Percentiles rank a stretch among this genome's conserved stretches.
These are phyloP conservation scores for Scomber japonicus DNA, from an alignment of 2,113 vertebrate species.

Conservation along the genomic window DNA sequence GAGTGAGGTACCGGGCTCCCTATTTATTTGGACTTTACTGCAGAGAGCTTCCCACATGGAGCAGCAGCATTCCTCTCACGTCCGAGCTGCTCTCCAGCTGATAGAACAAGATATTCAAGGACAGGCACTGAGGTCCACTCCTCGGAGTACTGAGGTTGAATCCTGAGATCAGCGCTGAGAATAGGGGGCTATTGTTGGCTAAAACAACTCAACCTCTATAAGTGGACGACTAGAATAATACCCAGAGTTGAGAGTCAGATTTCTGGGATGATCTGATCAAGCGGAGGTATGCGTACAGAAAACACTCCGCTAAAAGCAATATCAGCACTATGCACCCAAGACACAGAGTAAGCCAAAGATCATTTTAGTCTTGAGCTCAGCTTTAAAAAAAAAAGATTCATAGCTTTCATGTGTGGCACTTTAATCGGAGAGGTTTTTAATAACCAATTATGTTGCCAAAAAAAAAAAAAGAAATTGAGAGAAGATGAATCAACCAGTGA, in stretches of 20 bases:
- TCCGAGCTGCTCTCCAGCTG: constrained; percentile 60
- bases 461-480: constrained; percentile 46
- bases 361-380: constrained; percentile 45
- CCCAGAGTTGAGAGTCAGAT: constrained; percentile 71
- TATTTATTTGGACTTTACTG: constrained; percentile 76
- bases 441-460: constrained; percentile 30
- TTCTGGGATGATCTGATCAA: constrained; percentile 79
- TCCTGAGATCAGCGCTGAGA: constrained; percentile 63
- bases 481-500: constrained; percentile 26
- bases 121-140: constrained; percentile 42
- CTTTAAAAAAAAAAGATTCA: constrained; percentile 16
- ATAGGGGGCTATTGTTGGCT: constrained; percentile 72
- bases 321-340: constrained; percentile 59
- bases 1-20: constrained; percentile 65
- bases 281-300: constrained; percentile 76
- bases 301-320: constrained; percentile 71
- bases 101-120: constrained; percentile 67
- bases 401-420: constrained; percentile 30
- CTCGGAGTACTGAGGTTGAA: constrained; percentile 58
- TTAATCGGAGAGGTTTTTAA: constrained; percentile 26
- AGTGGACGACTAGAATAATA: constrained; percentile 71
- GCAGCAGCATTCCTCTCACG: constrained; percentile 56
- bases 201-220: constrained; percentile 66
- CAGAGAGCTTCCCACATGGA: constrained; percentile 54
- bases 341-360: constrained; percentile 57